Evolutionary conservation across 2,888 invertebrate species (phyloP).

Genomic region (Notodonta dromedarius): DNA sequence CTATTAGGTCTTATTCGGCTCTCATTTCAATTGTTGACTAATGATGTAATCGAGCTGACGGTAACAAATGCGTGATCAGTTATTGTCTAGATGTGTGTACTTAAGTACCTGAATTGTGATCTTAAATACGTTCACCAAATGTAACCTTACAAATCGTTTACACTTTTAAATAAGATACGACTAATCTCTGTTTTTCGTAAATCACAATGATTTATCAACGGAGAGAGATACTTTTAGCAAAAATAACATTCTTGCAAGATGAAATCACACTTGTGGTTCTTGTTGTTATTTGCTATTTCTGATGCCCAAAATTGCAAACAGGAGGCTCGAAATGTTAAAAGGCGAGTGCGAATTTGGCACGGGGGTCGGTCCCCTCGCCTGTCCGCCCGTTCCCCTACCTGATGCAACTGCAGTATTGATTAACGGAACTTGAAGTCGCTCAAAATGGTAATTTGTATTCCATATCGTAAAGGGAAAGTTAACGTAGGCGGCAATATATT

Average conservation of each 20-base stretch:
- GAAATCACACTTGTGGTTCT: background rate
- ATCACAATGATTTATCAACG: too few relatives aligned
- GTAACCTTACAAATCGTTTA: too few relatives aligned
- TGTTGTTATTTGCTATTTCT: background rate
- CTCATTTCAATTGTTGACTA: conserved; percentile 31
- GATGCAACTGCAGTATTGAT: conserved; percentile 79
- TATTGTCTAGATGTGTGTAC: conserved; percentile 9
- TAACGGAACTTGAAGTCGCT: conserved; percentile 55
- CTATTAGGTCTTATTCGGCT: conserved; percentile 27
- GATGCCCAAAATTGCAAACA: conserved; percentile 25
- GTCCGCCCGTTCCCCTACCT: conserved; percentile 52
- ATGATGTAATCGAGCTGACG: conserved; percentile 33
- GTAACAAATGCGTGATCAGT: conserved; percentile 24
- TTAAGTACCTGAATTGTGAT: too few relatives aligned
- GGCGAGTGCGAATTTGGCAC: conserved; percentile 57
- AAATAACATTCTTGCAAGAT: background rate
- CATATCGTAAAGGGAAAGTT: conserved; percentile 18
- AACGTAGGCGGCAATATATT: background rate
- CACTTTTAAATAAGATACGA: too few relatives aligned
- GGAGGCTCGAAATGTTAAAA: conserved; percentile 40
- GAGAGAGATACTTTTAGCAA: background rate
- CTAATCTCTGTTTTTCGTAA: too few relatives aligned
- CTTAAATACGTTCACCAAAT: too few relatives aligned
- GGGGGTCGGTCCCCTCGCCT: conserved; percentile 65
- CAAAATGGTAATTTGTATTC: conserved; percentile 42